Percentiles rank a stretch among this genome's conserved stretches.
Conservation (phyloP, 2,113 vertebrate genomes). For the Siniperca chuatsi region DNA sequence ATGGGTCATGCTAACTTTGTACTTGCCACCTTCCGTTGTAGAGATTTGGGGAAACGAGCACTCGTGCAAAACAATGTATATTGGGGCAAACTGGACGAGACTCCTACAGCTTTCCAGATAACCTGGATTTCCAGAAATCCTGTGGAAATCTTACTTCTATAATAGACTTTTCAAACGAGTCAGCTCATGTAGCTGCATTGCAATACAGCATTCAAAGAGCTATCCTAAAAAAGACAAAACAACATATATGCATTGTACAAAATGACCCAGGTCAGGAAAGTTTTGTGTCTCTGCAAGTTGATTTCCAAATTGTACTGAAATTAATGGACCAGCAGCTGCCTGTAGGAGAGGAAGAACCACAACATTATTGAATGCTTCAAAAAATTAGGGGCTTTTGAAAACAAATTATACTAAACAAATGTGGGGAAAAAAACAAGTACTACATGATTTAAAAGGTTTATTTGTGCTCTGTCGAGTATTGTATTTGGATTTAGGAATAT, state of each 20-base stretch:
- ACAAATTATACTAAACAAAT: conserved; percentile 4
- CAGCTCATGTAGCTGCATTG: not conserved
- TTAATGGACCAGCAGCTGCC: not conserved
- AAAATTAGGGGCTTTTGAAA: not conserved
- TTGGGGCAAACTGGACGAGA: not conserved
- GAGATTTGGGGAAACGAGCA: not conserved
- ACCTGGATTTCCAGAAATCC: not conserved
- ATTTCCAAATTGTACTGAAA: not conserved
- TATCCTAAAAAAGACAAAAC: not conserved
- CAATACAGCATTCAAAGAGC: not conserved
- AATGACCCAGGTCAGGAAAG: not conserved
- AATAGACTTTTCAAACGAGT: not conserved
- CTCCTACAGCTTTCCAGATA: not conserved
- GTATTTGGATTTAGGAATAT: not conserved
- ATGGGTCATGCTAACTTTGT: not conserved
- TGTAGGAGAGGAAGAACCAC: not conserved
- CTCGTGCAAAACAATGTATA: not conserved
- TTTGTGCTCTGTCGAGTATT: not conserved
- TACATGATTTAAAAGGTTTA: not conserved
- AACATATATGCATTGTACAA: not conserved
- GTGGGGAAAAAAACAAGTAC: not conserved
- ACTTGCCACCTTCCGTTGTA: not conserved
- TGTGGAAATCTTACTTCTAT: not conserved
- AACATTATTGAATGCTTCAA: not conserved
- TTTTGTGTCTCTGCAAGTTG: not conserved